Conservation (phyloP, 2,888 invertebrate species). For the Cryptus armator region DNA sequence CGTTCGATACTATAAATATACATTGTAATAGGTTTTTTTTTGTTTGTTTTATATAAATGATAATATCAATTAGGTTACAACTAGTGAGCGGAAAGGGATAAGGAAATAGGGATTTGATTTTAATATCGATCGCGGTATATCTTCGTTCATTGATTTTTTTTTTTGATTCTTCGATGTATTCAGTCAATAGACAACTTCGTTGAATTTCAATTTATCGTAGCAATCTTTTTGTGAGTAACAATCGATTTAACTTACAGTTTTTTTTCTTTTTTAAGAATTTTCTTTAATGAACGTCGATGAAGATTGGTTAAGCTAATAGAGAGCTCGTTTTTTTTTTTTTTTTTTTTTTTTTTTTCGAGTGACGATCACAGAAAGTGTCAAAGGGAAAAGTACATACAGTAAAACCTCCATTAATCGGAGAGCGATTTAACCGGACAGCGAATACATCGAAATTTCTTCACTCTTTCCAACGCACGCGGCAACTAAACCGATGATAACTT, state of each 20-base stretch:
- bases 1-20: constrained; percentile 61
- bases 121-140: constrained; percentile 33
- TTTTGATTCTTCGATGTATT: not conserved
- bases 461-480: too few relatives aligned
- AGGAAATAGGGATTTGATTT: constrained; percentile 9
- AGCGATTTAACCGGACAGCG: too few relatives aligned
- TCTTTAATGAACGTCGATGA: not conserved
- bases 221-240: not conserved
- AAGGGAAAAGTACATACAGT: constrained; percentile 12
- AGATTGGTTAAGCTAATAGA: constrained; percentile 19
- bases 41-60: constrained; percentile 13
- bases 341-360: constrained; percentile 44
- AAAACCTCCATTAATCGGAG: too few relatives aligned
- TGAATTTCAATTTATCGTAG: not conserved
- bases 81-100: constrained; percentile 10
- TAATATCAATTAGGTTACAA: constrained; percentile 60
- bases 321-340: constrained; percentile 46
- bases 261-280: not conserved
- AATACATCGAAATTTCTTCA: too few relatives aligned
- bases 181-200: not conserved
- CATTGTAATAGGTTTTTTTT: constrained; percentile 53
- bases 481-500: too few relatives aligned
- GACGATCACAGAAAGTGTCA: constrained; percentile 61
- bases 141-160: not conserved
- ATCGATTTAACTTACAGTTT: not conserved